Conservation (phyloP, 2,888 invertebrate genomes). For the Glyphotaelius pellucidus region DNA sequence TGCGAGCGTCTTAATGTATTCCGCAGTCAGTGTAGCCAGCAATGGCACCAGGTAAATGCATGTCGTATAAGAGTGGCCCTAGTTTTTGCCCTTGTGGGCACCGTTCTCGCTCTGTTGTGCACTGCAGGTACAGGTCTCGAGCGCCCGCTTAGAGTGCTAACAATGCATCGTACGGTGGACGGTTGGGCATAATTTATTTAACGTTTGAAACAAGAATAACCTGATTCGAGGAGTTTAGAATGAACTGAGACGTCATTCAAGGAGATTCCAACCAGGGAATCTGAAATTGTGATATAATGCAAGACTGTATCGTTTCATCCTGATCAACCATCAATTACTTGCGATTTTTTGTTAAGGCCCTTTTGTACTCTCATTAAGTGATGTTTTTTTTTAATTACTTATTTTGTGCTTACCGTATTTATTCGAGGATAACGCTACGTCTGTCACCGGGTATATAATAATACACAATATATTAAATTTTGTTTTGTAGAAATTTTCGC, state of each 20-base stretch:
- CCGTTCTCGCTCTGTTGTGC: constrained; percentile 54
- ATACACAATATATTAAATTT: neutral
- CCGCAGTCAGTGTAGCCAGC: neutral
- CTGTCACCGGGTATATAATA: neutral
- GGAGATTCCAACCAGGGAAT: constrained; percentile 38
- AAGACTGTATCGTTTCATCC: neutral
- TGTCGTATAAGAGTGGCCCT: neutral
- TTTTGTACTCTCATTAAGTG: neutral
- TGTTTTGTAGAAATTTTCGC: neutral
- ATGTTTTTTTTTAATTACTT: neutral
- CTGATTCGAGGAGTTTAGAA: constrained; percentile 68
- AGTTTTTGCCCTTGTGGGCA: neutral
- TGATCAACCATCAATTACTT: neutral
- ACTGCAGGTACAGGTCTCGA: neutral
- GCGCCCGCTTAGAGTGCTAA: constrained; percentile 13
- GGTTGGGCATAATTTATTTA: constrained; percentile 65
- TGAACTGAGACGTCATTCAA: constrained; percentile 63
- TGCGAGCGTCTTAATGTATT: neutral
- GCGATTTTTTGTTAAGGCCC: neutral
- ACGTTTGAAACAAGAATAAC: constrained; percentile 65
- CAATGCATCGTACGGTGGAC: constrained; percentile 45
- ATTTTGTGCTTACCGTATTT: neutral
- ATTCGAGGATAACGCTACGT: neutral
- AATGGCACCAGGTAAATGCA: neutral
- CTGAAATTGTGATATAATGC: constrained; percentile 19